Base-by-base conservation (phyloP, 2,113 vertebrate species). In the Dipodomys ordii region DNA sequence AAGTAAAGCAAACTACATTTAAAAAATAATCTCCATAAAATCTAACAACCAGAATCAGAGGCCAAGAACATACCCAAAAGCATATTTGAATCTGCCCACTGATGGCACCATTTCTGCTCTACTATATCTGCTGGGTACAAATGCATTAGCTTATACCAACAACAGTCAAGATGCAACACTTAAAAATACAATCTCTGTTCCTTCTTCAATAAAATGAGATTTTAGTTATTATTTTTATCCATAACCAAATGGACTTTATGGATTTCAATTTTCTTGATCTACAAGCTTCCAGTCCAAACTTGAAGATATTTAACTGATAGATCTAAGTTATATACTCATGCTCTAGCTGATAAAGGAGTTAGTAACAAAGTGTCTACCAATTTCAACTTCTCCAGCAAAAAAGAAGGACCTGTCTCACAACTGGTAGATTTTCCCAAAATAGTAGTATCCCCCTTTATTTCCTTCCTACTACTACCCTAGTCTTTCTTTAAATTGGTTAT, bases 21-120 rank as follows among this genome's bases (percentile, higher is more conserved):
- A 86, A 32, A 96, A 89, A 81, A 19, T 2, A 39, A 35, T 25
- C 65, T 83, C 35, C 87, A 87, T 77, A 87, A 92, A 72, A 90
- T 6, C 71, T 92, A 92, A 32, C 65, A 86, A 78, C 46, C 53
- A 74, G 23, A 87, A 72, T 81, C 87, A 71, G 19, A 88, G 81
- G 39, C 30, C 49, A 69, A 80, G 49, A 87, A 69, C 22, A 94
- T 46, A 18, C 32, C 76, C 62, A 25, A 89, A 39, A 78, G 30
- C 57, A 90, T 11, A n/a, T 23, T 88, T 93, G 73, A 71, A 23
- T n/a, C 19, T 88, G 62, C 8, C 68, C 74, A 60, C 39, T 64
- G 49, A 92, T 28, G 74, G 30, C 71, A 44, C 72, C 2, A 27
- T 7, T 32, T 23, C 19, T 69, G 25, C 65, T 57, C 73, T 78